phyloP scores from a whole-genome alignment of 2,797 vertebrate genomes.

The Thalassophryne amazonica region DNA sequence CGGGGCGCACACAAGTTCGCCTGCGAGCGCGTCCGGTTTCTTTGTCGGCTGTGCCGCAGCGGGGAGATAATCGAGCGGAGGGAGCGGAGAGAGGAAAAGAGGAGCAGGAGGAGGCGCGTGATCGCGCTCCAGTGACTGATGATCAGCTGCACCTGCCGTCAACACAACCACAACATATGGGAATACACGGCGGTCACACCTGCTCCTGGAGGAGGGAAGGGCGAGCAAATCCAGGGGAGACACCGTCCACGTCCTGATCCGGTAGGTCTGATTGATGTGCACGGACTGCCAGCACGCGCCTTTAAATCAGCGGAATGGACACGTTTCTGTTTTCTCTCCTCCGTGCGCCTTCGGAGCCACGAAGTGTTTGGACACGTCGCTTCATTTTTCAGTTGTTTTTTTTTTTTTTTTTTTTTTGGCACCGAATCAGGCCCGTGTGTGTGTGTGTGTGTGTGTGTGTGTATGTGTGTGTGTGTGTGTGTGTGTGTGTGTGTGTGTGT shows the following conservation, averaged over 20 bases:
- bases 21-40: slow-evolving; percentile 49
- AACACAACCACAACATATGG: slow-evolving; percentile 66
- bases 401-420: background rate
- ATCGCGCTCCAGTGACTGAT: slow-evolving; percentile 68
- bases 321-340: slow-evolving; percentile 11
- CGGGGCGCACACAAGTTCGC: slow-evolving; percentile 65
- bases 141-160: slow-evolving; percentile 58
- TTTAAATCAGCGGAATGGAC: slow-evolving; percentile 23
- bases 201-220: slow-evolving; percentile 42
- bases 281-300: slow-evolving; percentile 49
- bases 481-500: too few relatives aligned
- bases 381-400: too few relatives aligned
- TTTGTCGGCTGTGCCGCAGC: slow-evolving; percentile 70
- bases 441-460: too few relatives aligned
- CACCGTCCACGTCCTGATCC: slow-evolving; percentile 33
- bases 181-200: slow-evolving; percentile 71
- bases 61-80: slow-evolving; percentile 70
- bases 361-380: slow-evolving; percentile 24
- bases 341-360: slow-evolving; percentile 14
- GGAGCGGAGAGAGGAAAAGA: slow-evolving; percentile 47
- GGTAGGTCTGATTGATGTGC: slow-evolving; percentile 69
- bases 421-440: slow-evolving; percentile 15
- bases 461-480: too few relatives aligned
- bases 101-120: slow-evolving; percentile 62
- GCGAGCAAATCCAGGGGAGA: slow-evolving; percentile 33